phyloP scores from a whole-genome alignment of 1,140 invertebrate species.

The Tetragnatha versicolor region DNA sequence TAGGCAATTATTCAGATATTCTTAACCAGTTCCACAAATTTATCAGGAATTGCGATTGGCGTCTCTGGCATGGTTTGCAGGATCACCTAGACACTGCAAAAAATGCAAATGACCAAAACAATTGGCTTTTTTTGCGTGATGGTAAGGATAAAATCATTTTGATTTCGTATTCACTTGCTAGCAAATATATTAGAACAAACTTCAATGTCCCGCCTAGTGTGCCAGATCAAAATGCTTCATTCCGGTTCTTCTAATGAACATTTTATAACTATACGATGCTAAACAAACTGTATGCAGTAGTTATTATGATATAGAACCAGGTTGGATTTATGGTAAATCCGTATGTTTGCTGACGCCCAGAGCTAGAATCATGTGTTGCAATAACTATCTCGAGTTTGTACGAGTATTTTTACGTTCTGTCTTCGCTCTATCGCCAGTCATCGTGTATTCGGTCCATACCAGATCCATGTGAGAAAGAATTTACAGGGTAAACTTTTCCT shows the following conservation, averaged over 20 bases:
- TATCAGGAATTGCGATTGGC: too few species aligned
- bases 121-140: too few species aligned
- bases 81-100: too few species aligned
- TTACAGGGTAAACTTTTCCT: not conserved
- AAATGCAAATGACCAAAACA: too few species aligned
- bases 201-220: slow-evolving; percentile 27
- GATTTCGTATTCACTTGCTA: slow-evolving; percentile 14
- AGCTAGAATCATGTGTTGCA: slow-evolving; percentile 34
- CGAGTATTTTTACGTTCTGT: not conserved
- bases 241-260: slow-evolving; percentile 28
- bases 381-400: not conserved
- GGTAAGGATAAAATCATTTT: too few species aligned
- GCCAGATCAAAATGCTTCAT: slow-evolving; percentile 35
- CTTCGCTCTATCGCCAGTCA: not conserved
- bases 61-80: too few species aligned
- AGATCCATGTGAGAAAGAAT: not conserved
- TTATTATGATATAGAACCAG: not conserved
- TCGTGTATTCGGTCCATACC: not conserved
- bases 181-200: slow-evolving; percentile 21
- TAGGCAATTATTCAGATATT: too few species aligned
- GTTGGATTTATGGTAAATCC: slow-evolving; percentile 1
- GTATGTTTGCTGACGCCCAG: slow-evolving; percentile 36
- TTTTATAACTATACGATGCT: slow-evolving; percentile 23
- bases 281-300: slow-evolving; percentile 29
- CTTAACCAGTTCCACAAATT: too few species aligned